Percentiles rank a stretch among this genome's conserved stretches.
Evolutionary conservation across 2,113 vertebrate genomes (phyloP).

Genomic region (Sphyrna mokarran): DNA sequence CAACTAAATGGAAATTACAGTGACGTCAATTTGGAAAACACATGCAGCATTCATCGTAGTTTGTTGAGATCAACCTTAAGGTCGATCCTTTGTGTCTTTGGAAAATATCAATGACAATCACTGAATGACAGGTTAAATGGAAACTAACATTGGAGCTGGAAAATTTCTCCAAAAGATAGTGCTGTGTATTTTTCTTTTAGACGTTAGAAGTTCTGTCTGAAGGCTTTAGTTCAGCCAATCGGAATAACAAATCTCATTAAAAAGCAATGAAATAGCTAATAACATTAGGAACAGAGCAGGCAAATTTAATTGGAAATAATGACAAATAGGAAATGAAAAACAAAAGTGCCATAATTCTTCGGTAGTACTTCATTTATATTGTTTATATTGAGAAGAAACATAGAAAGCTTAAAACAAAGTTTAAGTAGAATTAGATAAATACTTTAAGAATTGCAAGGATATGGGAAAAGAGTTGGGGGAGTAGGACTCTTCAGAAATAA

Average conservation of each 20-base stretch:
- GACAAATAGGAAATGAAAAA: not conserved
- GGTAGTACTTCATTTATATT: too few relatives aligned
- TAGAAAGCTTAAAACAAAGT: not conserved
- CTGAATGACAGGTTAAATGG: slow-evolving; percentile 20
- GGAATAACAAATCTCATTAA: not conserved
- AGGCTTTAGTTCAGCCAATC: not conserved
- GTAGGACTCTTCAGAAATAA: not conserved
- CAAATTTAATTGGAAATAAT: not conserved
- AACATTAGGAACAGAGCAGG: not conserved
- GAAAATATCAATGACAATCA: slow-evolving; percentile 11
- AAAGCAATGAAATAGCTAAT: not conserved
- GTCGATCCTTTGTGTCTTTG: slow-evolving; percentile 16
- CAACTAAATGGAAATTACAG: slow-evolving; percentile 25
- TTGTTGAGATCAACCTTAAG: slow-evolving; percentile 3
- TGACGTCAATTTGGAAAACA: slow-evolving; percentile 8
- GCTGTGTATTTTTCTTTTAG: not conserved
- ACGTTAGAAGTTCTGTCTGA: not conserved
- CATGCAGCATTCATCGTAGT: not conserved
- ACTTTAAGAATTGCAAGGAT: not conserved
- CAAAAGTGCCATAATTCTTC: not conserved
- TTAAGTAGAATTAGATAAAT: not conserved
- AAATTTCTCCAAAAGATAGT: not conserved
- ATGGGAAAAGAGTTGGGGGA: not conserved
- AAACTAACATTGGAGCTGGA: not conserved
- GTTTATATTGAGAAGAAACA: not conserved